Conservation (phyloP, 2,113 vertebrate genomes). For the Thamnophis sirtalis region DNA sequence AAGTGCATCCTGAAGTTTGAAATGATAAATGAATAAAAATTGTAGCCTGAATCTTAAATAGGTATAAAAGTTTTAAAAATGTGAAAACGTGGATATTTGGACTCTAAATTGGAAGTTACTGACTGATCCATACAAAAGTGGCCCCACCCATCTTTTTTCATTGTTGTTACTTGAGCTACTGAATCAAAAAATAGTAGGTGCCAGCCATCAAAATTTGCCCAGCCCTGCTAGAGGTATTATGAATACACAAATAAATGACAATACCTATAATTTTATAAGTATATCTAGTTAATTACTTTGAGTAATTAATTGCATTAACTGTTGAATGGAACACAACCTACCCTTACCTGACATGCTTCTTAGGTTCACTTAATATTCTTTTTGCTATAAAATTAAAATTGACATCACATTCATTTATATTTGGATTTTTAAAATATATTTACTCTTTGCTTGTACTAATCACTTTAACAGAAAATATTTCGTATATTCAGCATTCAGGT, state of each 20-base stretch:
- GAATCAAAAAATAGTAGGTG: not conserved
- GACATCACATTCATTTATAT: not conserved
- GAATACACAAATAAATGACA: not conserved
- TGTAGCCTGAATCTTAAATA: not conserved
- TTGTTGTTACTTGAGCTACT: not conserved
- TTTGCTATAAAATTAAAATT: constrained; percentile 23
- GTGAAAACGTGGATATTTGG: not conserved
- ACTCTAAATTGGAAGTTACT: not conserved
- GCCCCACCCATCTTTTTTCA: not conserved
- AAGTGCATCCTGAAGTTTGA: not conserved
- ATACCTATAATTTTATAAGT: not conserved
- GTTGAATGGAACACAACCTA: not conserved
- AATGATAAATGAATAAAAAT: not conserved
- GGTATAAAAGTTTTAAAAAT: not conserved
- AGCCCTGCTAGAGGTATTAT: not conserved
- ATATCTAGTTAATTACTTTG: not conserved
- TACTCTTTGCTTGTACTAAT: not conserved
- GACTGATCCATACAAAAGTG: not conserved
- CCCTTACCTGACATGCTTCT: constrained; percentile 10
- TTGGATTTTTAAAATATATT: not conserved
- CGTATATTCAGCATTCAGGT: not conserved
- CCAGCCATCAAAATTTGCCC: not conserved
- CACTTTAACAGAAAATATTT: not conserved
- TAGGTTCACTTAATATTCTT: constrained; percentile 3
- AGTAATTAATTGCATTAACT: accelerated